Percentiles rank a stretch among this genome's conserved stretches.
Evolutionary conservation across 2,888 invertebrate genomes (phyloP).

Genomic region (Minunthozetes semirufus): DNA sequence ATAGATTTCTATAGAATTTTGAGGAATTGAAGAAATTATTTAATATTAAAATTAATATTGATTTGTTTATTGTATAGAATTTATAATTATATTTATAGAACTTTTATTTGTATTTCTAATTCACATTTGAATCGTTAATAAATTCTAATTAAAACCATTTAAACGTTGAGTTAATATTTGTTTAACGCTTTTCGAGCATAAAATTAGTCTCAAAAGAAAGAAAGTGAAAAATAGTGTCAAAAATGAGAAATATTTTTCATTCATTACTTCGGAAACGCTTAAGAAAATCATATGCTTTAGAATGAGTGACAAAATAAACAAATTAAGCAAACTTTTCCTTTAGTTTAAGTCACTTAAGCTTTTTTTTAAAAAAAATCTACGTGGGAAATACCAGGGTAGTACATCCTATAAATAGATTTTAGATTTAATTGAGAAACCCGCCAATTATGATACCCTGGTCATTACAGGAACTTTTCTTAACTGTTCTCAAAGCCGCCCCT

Average conservation of each 20-base stretch:
- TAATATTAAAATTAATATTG: not conserved
- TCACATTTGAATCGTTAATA: constrained; percentile 26
- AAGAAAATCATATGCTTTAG: not conserved
- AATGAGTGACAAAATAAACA: not conserved
- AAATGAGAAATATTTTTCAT: not conserved
- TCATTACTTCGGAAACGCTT: not conserved
- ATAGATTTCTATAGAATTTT: not conserved
- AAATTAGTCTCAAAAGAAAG: not conserved
- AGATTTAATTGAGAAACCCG: not conserved
- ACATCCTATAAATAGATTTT: no score
- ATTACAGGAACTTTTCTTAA: not conserved
- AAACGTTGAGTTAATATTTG: not conserved
- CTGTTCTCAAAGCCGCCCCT: not conserved
- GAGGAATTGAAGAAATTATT: not conserved
- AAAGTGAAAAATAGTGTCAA: not conserved
- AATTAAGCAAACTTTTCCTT: not conserved
- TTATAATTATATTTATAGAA: constrained; percentile 8
- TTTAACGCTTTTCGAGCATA: not conserved
- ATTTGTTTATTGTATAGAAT: constrained; percentile 22
- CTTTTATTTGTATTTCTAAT: constrained; percentile 17
- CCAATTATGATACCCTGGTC: not conserved
- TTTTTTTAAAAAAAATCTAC: not conserved
- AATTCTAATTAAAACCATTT: not conserved
- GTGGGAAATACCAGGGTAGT: no score
- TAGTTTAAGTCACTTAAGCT: not conserved